phyloP scores from a whole-genome alignment of 1,140 invertebrate species.

The Apis cerana region DNA sequence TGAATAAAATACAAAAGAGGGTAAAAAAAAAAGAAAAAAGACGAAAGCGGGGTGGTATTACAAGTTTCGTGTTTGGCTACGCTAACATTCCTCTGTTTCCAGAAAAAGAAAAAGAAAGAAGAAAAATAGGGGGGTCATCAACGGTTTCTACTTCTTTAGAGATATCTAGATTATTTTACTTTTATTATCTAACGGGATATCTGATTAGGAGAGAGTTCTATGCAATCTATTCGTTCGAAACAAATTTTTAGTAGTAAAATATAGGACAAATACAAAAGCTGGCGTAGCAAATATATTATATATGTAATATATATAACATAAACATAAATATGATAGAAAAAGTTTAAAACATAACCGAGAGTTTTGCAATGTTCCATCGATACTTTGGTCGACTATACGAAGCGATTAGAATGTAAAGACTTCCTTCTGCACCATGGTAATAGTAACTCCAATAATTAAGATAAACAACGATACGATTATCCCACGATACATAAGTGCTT shows the following conservation, averaged over 20 bases:
- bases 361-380: slow-evolving; percentile 40
- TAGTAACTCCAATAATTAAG: slow-evolving; percentile 67
- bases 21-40: background rate
- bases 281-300: slow-evolving; percentile 37
- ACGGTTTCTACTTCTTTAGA: background rate
- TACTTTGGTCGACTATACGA: slow-evolving; percentile 42
- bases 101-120: background rate
- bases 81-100: background rate
- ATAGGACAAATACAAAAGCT: slow-evolving; percentile 42
- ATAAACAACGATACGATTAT: slow-evolving; percentile 71
- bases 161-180: background rate
- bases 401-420: slow-evolving; percentile 44
- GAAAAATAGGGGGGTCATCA: background rate
- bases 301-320: slow-evolving; percentile 25
- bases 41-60: background rate
- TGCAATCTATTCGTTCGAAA: background rate
- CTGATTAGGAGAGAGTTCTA: background rate
- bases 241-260: slow-evolving; percentile 24
- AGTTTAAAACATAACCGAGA: slow-evolving; percentile 49
- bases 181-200: background rate
- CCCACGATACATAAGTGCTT: slow-evolving; percentile 68
- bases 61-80: background rate
- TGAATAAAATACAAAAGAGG: slow-evolving; percentile 18
- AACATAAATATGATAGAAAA: slow-evolving; percentile 45
- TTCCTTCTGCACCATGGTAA: slow-evolving; percentile 51